phyloP scores from a whole-genome alignment of 2,797 vertebrate genomes.

The Phoeniculus purpureus region DNA sequence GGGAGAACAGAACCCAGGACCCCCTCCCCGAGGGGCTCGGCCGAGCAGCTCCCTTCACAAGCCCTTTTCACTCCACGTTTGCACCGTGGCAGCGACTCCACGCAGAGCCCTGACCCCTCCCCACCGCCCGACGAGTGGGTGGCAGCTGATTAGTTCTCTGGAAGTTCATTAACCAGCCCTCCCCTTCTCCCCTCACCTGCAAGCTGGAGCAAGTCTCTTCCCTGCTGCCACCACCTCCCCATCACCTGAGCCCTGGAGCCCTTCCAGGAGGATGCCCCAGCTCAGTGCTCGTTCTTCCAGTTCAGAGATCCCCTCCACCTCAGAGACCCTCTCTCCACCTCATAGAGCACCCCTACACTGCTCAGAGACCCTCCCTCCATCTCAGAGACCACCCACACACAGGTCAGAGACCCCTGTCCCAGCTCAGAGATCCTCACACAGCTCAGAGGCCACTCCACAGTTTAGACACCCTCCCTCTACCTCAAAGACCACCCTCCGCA shows the following conservation, averaged over 20 bases:
- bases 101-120: background rate
- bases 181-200: background rate
- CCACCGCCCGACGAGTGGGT: background rate
- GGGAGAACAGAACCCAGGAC: background rate
- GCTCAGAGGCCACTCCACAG: no score
- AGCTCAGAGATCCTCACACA: no score
- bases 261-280: accelerated
- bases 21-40: accelerated
- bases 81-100: background rate
- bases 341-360: no score
- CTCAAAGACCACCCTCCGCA: no score
- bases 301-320: no score
- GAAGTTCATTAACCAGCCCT: background rate
- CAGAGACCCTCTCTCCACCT: no score
- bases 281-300: no score
- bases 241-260: accelerated
- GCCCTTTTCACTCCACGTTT: background rate
- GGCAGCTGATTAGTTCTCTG: background rate
- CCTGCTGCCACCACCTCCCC: background rate
- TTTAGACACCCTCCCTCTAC: no score
- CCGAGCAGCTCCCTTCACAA: background rate
- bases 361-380: no score
- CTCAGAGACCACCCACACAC: no score
- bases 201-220: background rate
- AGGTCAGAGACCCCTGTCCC: no score